Evolutionary conservation across 1,140 invertebrate species (phyloP), one percentile per base, ranked within the genome.

Genomic region (Stegodyphus mimosarum): DNA sequence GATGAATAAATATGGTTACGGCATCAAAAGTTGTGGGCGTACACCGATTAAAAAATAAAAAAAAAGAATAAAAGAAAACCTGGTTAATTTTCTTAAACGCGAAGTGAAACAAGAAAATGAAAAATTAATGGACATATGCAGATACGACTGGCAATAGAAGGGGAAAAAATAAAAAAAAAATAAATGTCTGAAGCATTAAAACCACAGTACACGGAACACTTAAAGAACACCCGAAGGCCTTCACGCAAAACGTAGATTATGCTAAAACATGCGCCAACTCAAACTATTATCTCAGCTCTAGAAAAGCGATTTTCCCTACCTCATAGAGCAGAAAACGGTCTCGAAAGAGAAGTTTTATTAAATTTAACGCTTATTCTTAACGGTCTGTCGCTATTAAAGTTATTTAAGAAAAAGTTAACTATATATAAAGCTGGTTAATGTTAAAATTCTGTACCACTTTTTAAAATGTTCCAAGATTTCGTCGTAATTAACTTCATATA

Each of bases 11-110:
- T 11, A 55, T n/a, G 33, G 63, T 77, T 77, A 77, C 63, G 7
- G 75, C 75, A 77, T 52, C 33, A 50, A 77, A 77, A 64, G 60
- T 77, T n/a, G 63, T 77, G 50, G 75, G 75, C 75, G 75, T 49
- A n/a, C 60, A 63, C 75, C 50, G 63, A 52, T 77, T 77, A 77
- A 77, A 77, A 77, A 77, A 77, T 15, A 60, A 60, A 60, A 11
- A 60, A 5, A 3, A 33, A n/a, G n/a, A 60, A 60, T 60, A 60
- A 9, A 11, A 60, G 55, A 77, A 52, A 55, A 63, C 66, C 75
- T 77, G 75, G 75, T 67, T 77, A 77, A 77, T 77, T 77, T 77
- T 67, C 75, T 77, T 77, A 67, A 77, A 66, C 75, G 63, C 63
- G 33, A 55, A 67, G n/a, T 3, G 75, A 67, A 67, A 63, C 64